phyloP scores from a whole-genome alignment of 2,797 vertebrate species.

The Periparus ater region DNA sequence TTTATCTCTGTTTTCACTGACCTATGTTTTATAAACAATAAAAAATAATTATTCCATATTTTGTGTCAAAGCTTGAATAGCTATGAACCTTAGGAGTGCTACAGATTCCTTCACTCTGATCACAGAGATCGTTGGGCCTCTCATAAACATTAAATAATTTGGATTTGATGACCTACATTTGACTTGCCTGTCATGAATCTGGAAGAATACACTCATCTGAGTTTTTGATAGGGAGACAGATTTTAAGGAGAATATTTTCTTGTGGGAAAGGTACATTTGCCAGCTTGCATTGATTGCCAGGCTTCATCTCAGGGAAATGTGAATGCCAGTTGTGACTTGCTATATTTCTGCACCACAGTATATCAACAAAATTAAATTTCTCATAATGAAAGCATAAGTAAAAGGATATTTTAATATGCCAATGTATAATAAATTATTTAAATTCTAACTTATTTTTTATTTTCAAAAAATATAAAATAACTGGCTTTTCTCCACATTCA shows the following conservation, averaged over 20 bases:
- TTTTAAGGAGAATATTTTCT: background rate
- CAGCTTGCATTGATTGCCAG: background rate
- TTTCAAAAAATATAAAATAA: background rate
- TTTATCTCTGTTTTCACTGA: background rate
- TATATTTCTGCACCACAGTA: background rate
- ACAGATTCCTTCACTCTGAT: background rate
- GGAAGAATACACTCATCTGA: background rate
- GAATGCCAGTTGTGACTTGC: background rate
- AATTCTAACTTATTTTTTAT: background rate
- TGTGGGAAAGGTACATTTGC: background rate
- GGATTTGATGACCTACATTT: background rate
- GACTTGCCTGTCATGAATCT: background rate
- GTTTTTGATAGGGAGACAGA: background rate
- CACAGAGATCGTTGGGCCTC: background rate
- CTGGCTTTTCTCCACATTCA: fast-evolving
- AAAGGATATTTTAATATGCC: background rate
- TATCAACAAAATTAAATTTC: background rate
- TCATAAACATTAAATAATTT: background rate
- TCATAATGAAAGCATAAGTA: background rate
- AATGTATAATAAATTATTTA: background rate
- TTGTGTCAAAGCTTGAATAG: background rate
- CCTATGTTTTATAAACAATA: background rate
- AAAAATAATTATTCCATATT: background rate
- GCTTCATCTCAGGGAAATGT: background rate
- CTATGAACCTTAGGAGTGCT: background rate